Base-by-base conservation (phyloP, 2,797 vertebrate genomes). In the Gobionotothen gibberifrons region DNA sequence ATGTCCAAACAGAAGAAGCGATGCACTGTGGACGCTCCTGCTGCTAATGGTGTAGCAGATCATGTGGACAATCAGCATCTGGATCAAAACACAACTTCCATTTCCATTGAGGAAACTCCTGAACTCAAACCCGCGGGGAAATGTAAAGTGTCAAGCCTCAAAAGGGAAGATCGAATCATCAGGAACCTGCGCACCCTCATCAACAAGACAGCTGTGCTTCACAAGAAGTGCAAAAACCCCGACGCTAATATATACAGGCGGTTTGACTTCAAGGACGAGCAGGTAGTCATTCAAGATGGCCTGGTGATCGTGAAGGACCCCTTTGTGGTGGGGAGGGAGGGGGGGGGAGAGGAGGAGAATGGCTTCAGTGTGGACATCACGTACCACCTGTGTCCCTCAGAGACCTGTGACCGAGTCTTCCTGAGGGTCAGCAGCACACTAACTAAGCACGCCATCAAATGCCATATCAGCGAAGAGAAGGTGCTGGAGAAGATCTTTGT, bases 401-500 rank as follows among this genome's bases (percentile, higher is more conserved):
- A 92, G 76, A 93, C 93, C 56, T 98, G 97, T 76, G 91, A 95
- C 46, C 72, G 87, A 73, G 88, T 93, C 0, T 95, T 94, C 89
- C 87, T 96, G 88, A 90, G 79, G 84, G 56, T 93, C 88, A 79
- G 95, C 95, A 83, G 26, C 76, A 86, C 89, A 0, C 87, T 98
- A 64, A 96, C 95, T 49, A 97, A 95, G 72, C 97, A 98, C 0
- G 96, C 96, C 16, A 92, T 96, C 61, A 97, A 95, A 82, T 94
- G 92, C 82, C 97, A 98, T 69, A 93, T 95, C 16, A 90, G 90
- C 19, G 97, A 98, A 60, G 82, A 95, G 52, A 94, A 94, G n/a
- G 97, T 98, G 60, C 94, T 96, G 77, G 95, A 97, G 74, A 96
- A 96, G 56, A 94, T 96, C 48, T 97, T 96, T 92, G 90, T 94